Percentiles rank a stretch among this genome's conserved stretches.
These are phyloP conservation scores for Potorous gilbertii DNA, from an alignment of 2,797 vertebrate species.

Conservation along the genomic window DNA sequence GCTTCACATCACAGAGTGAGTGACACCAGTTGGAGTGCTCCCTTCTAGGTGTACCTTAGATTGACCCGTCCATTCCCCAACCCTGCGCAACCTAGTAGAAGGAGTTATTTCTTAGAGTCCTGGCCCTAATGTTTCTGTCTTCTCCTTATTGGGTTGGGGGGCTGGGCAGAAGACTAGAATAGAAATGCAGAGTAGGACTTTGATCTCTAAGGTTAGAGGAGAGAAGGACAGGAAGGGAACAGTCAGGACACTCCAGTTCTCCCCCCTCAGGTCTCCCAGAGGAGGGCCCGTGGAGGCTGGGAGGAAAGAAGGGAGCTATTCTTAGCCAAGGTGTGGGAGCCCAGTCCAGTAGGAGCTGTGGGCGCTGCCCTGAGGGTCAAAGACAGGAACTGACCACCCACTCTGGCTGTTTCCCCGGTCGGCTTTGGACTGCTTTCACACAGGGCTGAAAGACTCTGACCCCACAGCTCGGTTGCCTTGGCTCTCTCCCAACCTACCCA, in stretches of 20 bases:
- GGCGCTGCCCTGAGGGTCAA: conserved; percentile 69
- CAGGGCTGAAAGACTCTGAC: conserved; percentile 50
- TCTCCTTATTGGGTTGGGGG: not conserved
- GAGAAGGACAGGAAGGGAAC: conserved; percentile 82
- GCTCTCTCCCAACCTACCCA: not conserved
- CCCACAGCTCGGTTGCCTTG: not conserved
- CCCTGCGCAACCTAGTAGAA: not conserved
- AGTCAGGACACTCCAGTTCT: conserved; percentile 53
- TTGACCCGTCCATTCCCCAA: no score
- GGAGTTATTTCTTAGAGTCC: not conserved
- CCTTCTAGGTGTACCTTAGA: not conserved
- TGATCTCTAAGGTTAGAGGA: conserved; percentile 68
- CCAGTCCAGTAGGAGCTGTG: conserved; percentile 63
- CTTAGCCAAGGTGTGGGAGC: conserved; percentile 77
- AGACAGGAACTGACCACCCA: conserved; percentile 77
- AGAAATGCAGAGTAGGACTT: conserved; percentile 56
- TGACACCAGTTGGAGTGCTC: not conserved
- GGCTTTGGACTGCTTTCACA: conserved; percentile 57
- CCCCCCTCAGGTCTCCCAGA: conserved; percentile 61
- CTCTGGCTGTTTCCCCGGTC: conserved; percentile 68
- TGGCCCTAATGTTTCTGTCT: conserved; percentile 18
- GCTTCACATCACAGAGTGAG: not conserved
- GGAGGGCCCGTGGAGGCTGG: conserved; percentile 43
- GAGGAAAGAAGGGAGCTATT: conserved; percentile 78
- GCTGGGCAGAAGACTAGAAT: conserved; percentile 32